Evolutionary conservation across 2,888 invertebrate genomes (phyloP), one percentile per base, ranked within the genome.

Genomic region (Oxycera nigricornis): DNA sequence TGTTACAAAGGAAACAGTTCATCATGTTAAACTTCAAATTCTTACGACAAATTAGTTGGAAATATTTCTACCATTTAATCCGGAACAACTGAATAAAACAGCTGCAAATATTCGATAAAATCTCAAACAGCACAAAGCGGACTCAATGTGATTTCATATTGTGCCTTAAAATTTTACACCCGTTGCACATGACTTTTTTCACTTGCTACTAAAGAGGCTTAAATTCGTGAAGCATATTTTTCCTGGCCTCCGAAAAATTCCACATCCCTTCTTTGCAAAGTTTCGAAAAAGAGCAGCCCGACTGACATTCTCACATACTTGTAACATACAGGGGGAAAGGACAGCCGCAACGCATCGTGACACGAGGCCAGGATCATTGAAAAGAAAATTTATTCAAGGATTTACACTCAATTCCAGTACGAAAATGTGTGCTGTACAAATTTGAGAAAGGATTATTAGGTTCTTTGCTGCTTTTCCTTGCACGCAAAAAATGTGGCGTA

Each of bases 371-470:
- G 2, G 50, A 68, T 28, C 46, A 50, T 17, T 28, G 20, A 68
- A n/a, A 17, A 68, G 11, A 46, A 50, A 28, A 50, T 41, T 68
- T 68, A 68, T 46, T 46, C 46, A 68, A 30, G 55, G 70, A 70
- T 55, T 70, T 70, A 70, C 52, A 31, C 35, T 52, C 52, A 17
- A 28, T 20, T 52, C 70, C 22, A 70, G 31, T 31, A 70, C 20
- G 55, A 70, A n/a, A 55, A 70, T 52, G 52, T 70, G 70, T 70
- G 70, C 70, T 55, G 20, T 4, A 55, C 70, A 70, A 70, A 70
- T 70, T 70, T 70, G 70, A 70, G 55, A 52, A 70, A 70, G 70
- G 70, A 70, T 70, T 70, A 70, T 20, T n/a, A 52, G 11, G 22
- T 22, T 31, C 50, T 24, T n/a, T 70, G 31, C 70, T 55, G n/a